These are phyloP conservation scores for Epizoanthus scotinus DNA, from an alignment of 92 coral and sea anemone genomes.

Conservation along the genomic window DNA sequence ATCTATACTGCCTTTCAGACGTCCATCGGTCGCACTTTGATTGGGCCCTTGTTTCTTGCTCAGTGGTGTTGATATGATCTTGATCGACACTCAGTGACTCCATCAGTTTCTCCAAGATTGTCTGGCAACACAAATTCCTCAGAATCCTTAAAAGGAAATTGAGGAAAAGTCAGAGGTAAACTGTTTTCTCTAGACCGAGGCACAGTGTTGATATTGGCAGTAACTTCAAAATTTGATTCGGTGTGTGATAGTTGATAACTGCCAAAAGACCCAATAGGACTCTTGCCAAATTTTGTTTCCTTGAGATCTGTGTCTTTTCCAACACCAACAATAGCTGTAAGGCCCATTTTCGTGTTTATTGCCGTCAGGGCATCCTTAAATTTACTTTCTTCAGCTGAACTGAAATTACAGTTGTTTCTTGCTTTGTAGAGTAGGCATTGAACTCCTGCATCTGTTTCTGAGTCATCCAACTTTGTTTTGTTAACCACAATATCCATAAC, in stretches of 20 bases:
- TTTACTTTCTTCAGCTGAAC: conserved; percentile 39
- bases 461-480: conserved; percentile 32
- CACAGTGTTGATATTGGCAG: conserved; percentile 6
- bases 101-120: conserved; percentile 6
- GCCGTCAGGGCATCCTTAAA: conserved; percentile 22
- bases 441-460: conserved; percentile 37
- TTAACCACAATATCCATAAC: conserved; percentile 42
- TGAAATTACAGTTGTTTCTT: conserved; percentile 31
- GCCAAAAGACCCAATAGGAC: conserved; percentile 33
- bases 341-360: conserved; percentile 38
- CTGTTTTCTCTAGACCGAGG: not conserved
- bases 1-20: conserved; percentile 22
- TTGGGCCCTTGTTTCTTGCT: conserved; percentile 30
- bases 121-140: too few relatives aligned
- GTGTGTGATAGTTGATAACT: conserved; percentile 41
- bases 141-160: conserved; percentile 12
- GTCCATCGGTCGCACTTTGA: conserved; percentile 28
- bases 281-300: conserved; percentile 37
- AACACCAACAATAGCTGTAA: conserved; percentile 1
- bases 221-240: conserved; percentile 42
- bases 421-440: conserved; percentile 55
- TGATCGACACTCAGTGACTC: conserved; percentile 15
- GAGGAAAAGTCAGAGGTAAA: not conserved
- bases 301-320: not conserved
- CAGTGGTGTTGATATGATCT: conserved; percentile 33